Percentiles rank a stretch among this genome's conserved stretches.
Evolutionary conservation across 2,113 vertebrate genomes (phyloP).

Genomic region (Lycaon pictus): DNA sequence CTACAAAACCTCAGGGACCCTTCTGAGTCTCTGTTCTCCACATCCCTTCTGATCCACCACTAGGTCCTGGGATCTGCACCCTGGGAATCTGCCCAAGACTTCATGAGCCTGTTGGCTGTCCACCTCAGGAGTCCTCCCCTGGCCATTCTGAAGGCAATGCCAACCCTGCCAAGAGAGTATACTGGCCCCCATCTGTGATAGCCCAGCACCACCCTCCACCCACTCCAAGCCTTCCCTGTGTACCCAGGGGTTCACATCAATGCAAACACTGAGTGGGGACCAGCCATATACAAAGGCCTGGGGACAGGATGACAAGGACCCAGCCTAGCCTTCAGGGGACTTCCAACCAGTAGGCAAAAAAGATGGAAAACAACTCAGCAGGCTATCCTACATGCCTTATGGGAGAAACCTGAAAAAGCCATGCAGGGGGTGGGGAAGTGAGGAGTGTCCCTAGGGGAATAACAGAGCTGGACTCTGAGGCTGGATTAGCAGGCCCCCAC

Average conservation of each 20-base stretch:
- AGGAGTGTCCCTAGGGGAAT: too few species aligned
- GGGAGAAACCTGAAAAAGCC: neutral
- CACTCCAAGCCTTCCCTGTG: neutral
- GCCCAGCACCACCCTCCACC: neutral
- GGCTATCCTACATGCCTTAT: rapidly evolving
- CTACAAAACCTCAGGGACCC: neutral
- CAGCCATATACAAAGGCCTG: neutral
- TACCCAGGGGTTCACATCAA: neutral
- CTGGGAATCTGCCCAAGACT: neutral
- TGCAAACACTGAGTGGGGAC: neutral
- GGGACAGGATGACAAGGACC: neutral
- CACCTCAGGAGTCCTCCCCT: neutral
- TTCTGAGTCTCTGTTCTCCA: neutral
- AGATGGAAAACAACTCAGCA: neutral
- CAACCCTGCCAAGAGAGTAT: neutral
- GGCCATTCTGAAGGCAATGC: neutral
- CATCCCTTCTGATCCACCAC: neutral
- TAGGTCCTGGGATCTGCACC: neutral
- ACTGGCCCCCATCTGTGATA: too few species aligned
- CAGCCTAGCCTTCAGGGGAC: neutral
- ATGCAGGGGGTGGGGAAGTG: neutral
- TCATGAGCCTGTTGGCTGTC: neutral
- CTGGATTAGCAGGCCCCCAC: neutral
- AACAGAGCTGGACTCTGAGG: neutral
- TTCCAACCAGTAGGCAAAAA: neutral